Evolutionary conservation across 2,797 vertebrate genomes (phyloP).

Genomic region (Alauda arvensis): DNA sequence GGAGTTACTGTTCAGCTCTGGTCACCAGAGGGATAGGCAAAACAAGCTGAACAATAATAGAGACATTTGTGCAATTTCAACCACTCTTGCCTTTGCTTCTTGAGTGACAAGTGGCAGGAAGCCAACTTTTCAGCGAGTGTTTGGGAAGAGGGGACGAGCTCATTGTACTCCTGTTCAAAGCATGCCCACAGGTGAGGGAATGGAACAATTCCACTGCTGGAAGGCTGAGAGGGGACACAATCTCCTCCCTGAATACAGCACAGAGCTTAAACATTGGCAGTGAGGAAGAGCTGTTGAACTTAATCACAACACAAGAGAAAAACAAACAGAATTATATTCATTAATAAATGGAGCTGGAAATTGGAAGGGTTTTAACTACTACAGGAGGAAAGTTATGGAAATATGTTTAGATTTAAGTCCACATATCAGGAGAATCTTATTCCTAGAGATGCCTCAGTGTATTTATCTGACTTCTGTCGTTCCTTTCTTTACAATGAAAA

Average conservation of each 20-base stretch:
- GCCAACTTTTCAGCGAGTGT: background rate
- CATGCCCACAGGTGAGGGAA: background rate
- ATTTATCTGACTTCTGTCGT: background rate
- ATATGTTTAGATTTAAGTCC: background rate
- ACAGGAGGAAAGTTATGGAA: background rate
- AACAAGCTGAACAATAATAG: constrained; percentile 2
- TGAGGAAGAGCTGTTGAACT: background rate
- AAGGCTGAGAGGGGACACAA: background rate
- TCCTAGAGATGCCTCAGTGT: background rate
- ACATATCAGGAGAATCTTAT: background rate
- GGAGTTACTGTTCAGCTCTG: background rate
- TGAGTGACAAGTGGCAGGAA: constrained; percentile 38
- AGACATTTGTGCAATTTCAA: constrained; percentile 10
- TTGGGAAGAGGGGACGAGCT: background rate
- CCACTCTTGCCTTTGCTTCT: background rate
- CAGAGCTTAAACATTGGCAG: background rate
- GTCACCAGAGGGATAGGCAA: constrained; percentile 15
- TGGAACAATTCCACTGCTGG: background rate
- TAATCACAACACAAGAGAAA: background rate
- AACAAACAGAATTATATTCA: background rate
- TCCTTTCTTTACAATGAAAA: background rate
- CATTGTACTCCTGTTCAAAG: constrained; percentile 21
- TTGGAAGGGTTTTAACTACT: background rate
- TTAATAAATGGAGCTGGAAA: background rate
- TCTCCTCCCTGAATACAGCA: background rate